A percentile compares a stretch with the other conserved stretches of the same genome.
phyloP scores from a whole-genome alignment of 2,888 invertebrate species.

The Drosophila recens region DNA sequence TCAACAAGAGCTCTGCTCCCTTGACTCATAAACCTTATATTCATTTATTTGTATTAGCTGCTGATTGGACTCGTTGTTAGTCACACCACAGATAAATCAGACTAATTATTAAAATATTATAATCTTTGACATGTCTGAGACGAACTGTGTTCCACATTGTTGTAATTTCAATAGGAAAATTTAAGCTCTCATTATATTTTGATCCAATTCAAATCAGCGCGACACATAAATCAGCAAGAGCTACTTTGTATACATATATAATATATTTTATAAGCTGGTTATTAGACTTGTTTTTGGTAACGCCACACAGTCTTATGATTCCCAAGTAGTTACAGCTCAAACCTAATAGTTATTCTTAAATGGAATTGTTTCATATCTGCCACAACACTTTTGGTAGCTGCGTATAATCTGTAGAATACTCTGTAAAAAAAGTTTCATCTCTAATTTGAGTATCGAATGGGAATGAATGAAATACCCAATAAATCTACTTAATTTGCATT shows the following conservation, averaged over 20 bases:
- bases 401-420: not conserved
- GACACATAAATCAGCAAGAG: too few species aligned
- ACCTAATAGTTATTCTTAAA: not conserved
- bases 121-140: too few species aligned
- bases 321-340: not conserved
- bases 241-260: too few species aligned
- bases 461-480: not conserved
- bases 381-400: not conserved
- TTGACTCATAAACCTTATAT: constrained; percentile 7
- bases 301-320: not conserved
- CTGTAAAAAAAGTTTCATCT: not conserved
- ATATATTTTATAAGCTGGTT: not conserved
- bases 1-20: constrained; percentile 3
- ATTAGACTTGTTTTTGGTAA: constrained; percentile 4
- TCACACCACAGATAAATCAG: not conserved
- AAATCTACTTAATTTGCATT: too few species aligned
- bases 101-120: not conserved
- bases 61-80: constrained; percentile 8
- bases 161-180: too few species aligned
- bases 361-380: not conserved
- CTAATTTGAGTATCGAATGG: not conserved
- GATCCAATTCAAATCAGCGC: too few species aligned
- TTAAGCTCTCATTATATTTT: too few species aligned
- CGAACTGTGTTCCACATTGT: too few species aligned
- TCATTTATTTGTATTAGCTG: not conserved